Base-by-base conservation (phyloP, 2,888 invertebrate species). In the Sesia apiformis region DNA sequence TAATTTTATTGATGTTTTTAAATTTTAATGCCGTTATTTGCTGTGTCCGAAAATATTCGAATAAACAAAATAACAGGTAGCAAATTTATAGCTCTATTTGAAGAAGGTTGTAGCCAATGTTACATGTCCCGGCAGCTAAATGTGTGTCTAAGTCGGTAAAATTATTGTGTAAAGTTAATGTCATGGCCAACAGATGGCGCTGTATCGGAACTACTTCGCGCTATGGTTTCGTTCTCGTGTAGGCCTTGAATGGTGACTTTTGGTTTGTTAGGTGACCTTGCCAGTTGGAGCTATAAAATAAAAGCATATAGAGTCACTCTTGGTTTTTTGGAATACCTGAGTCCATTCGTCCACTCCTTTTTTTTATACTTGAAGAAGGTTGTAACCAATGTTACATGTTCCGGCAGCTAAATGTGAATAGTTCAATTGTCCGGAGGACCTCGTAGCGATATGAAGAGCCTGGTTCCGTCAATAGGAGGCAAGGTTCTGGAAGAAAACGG, bases 351-450 rank as follows among this genome's bases (percentile, higher is more conserved):
- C n/a, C n/a, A n/a, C n/a, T n/a, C n/a, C n/a, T n/a, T n/a, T n/a
- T n/a, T n/a, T n/a, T n/a, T n/a, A n/a, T 58, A n/a, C 51, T 58
- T 50, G 54, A 56, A 38, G 55, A 57, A 38, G 56, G 52, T 40
- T 58, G 23, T 23, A 23, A 1, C 42, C 23, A 52, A 39, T 51
- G 39, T 38, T 52, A n/a, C 23, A 52, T 55, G 53, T 4, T 49
- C 39, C 23, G 23, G 23, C 23, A 42, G 51, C 53, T 51, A 41
- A 53, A 50, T 53, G 56, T 56, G 50, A 55, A 50, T 53, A 52
- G 52, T 38, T 55, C 55, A 38, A 56, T 50, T 4, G 52, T 56
- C 52, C 56, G 53, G 8, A 53, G 53, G 53, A 53, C 49, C 51
- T 53, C 53, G 56, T 50, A 53, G 43, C 53, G 51, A 3, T 53